Base-by-base conservation (phyloP, 2,797 vertebrate genomes). In the Bufotes viridis region DNA sequence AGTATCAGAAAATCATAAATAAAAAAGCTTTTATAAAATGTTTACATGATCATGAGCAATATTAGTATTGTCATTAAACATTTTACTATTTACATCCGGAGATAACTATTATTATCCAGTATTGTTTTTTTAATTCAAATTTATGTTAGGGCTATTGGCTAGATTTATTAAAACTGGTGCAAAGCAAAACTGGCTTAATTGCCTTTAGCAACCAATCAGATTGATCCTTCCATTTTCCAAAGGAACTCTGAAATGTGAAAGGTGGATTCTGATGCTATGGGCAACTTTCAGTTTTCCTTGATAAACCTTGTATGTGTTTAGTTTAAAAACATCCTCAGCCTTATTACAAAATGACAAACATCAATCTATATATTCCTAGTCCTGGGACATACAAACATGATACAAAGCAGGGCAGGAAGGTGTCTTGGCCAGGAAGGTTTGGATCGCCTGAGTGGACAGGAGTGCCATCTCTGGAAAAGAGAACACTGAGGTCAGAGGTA, bases 371-470 rank as follows among this genome's bases (percentile, higher is more conserved):
- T 81, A 14, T 4, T 69, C 13, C 2, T 89, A 98, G 97, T 3
- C 97, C 97, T 8, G 96, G 96, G 14, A 91, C 92, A 2, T 98
- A 98, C 0, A 18, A 92, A 12, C 79, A 78, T 0, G 81, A 94
- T 0, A 88, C 42, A 2, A 85, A 10, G 2, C 49, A 26, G 0
- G 90, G 84, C 90, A 94, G 88, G 63, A 96, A 94, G 88, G 91
- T 99, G 88, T 92, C 87, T 17, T 98, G 97, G 97, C 97, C 96
- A 0, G 97, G 96, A 96, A 93, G 93, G 87, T 99, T 98, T 85
- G 95, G 97, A 61, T 91, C 96, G n/a, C 96, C 97, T 20, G 96
- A 99, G 60, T 97, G 97, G 97, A 91, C 90, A 76, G 92, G 88
- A 53, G 91, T 97, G 85, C 94, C 96, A 1, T 87, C 76, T 81